phyloP scores from a whole-genome alignment of 2,797 vertebrate species.

The Hypotaenidia philippensis region DNA sequence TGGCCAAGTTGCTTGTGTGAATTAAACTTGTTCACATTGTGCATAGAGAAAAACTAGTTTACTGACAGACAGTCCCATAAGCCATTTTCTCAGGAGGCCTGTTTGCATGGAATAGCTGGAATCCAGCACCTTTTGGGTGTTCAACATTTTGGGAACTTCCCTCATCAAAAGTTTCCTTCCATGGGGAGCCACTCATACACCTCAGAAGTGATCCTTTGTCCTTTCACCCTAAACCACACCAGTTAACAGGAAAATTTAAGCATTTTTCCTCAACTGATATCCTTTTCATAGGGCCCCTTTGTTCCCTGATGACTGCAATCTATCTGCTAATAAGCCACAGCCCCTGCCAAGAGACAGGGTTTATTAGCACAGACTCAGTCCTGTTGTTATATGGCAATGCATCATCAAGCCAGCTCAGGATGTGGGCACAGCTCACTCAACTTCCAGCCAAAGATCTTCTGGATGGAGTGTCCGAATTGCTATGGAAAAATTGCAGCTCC shows the following conservation, averaged over 20 bases:
- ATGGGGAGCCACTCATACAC: background rate
- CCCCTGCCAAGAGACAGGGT: background rate
- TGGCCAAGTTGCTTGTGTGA: background rate
- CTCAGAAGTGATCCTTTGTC: rapidly evolving
- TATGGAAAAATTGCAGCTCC: background rate
- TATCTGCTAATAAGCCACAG: background rate
- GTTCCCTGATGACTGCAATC: background rate
- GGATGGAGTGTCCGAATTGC: background rate
- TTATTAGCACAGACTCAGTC: slow-evolving; percentile 7
- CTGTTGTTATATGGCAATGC: background rate
- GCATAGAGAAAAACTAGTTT: background rate
- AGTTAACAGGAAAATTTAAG: background rate
- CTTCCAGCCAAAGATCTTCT: slow-evolving; percentile 4
- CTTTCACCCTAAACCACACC: background rate
- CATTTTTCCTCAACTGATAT: background rate
- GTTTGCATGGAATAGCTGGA: background rate
- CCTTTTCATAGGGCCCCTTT: background rate
- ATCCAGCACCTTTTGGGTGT: background rate
- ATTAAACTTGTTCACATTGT: background rate
- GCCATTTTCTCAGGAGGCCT: background rate
- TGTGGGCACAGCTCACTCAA: background rate
- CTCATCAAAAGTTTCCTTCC: background rate
- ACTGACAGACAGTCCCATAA: background rate
- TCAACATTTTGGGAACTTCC: background rate
- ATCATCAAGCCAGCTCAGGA: background rate